Base-by-base conservation (phyloP, 1,140 invertebrate species). In the Physella acuta region DNA sequence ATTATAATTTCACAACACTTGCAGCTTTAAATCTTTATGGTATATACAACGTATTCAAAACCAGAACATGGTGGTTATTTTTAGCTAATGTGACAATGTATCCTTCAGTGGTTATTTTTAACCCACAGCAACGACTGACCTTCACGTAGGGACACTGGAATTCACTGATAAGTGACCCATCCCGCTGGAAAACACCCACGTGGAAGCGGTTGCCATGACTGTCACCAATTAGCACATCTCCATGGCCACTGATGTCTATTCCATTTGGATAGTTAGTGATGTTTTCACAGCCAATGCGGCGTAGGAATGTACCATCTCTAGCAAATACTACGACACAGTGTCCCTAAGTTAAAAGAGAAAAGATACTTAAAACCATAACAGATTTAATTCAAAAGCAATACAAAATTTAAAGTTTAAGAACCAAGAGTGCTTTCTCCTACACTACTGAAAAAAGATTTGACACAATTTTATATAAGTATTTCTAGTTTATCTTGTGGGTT, bases 161-260 rank as follows among this genome's bases (percentile, higher is more conserved):
- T 81, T 98, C 94, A 0, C 93, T 94, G 79, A 96, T 90, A 26
- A 96, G 88, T 52, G 89, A 89, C 28, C 94, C 94, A 82, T 94
- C 92, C 69, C 92, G 89, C 61, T 84, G 81, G 84, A 97, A 98
- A 30, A 97, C 94, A 64, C 94, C 94, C 56, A 98, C 94, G 83
- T 98, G 95, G 82, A 98, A 97, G 76, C 94, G 90, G 87, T 98
- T 98, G 20, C 95, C 95, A 87, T 98, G 95, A 16, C 94, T 97
- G 85, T 98, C 95, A 24, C 95, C 95, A 78, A 98, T 94, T 62
- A 98, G 89, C 67, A 98, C 92, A 86, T 98, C 94, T 52, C 95
- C 95, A 71, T 93, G 93, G 86, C 96, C 94, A 56, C 94, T 95
- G 79, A 98, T 94, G 85, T 98, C 95, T 78, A 98, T 98, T 68